phyloP scores from a whole-genome alignment of 2,113 vertebrate species.

The Callithrix jacchus region DNA sequence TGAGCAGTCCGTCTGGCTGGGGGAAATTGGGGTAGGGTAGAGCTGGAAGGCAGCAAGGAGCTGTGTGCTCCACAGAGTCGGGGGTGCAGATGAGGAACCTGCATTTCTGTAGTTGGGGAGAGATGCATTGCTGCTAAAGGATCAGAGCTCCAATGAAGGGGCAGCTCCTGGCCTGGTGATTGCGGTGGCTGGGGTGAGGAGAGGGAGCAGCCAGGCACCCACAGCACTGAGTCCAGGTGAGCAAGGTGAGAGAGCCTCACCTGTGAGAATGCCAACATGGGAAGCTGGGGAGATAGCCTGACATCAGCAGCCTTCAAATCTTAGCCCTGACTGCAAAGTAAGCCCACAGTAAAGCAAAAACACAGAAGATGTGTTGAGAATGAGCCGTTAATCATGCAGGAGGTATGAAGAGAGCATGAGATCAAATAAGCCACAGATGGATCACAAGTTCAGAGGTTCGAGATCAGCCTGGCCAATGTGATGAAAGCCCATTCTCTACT shows the following conservation, averaged over 20 bases:
- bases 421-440: slow-evolving; percentile 15
- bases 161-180: not conserved
- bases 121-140: too few species aligned
- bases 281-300: not conserved
- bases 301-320: not conserved
- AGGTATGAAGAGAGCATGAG: slow-evolving; percentile 15
- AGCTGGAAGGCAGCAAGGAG: not conserved
- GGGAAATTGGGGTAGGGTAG: not conserved
- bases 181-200: too few species aligned
- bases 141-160: not conserved
- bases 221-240: not conserved
- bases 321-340: not conserved
- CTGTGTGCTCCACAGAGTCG: not conserved
- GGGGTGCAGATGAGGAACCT: not conserved
- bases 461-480: too few species aligned
- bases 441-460: too few species aligned
- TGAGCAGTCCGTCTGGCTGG: not conserved
- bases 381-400: not conserved
- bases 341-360: slow-evolving; percentile 43
- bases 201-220: too few species aligned
- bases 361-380: slow-evolving; percentile 36
- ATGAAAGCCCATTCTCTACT: too few species aligned
- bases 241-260: not conserved
- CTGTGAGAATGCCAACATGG: too few species aligned
- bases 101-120: not conserved